Evolutionary conservation across 2,888 invertebrate genomes (phyloP).

Genomic region (Steinernema carpocapsae): DNA sequence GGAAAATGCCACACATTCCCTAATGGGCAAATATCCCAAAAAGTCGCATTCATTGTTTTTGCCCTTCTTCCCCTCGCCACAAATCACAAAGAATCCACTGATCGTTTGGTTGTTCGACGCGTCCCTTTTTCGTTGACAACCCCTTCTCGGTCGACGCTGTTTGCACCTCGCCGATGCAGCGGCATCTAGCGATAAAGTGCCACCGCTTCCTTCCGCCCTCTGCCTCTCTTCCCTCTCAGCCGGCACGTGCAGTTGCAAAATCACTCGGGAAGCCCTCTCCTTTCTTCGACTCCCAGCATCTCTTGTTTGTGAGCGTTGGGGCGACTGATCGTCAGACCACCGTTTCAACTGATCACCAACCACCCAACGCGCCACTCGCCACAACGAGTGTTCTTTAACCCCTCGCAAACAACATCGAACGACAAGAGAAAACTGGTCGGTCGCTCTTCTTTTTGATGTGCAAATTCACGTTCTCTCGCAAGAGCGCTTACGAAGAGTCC

Average conservation of each 20-base stretch:
- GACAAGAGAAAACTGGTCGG: slow-evolving; percentile 25
- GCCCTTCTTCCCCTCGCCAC: too few species aligned
- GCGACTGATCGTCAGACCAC: slow-evolving; percentile 26
- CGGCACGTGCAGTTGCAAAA: slow-evolving; percentile 29
- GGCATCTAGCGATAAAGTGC: slow-evolving; percentile 14
- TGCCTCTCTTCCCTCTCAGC: not conserved
- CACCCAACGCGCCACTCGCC: slow-evolving; percentile 18
- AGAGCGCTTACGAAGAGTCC: slow-evolving; percentile 7
- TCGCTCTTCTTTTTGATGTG: not conserved
- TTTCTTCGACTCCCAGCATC: not conserved
- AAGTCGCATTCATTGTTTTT: too few species aligned
- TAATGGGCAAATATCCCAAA: too few species aligned
- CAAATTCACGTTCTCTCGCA: not conserved
- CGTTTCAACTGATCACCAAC: slow-evolving; percentile 10
- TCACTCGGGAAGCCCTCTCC: not conserved
- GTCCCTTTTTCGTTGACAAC: slow-evolving; percentile 22
- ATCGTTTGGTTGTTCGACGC: too few species aligned
- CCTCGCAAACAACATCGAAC: slow-evolving; percentile 24
- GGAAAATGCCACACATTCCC: too few species aligned
- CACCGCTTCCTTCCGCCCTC: not conserved
- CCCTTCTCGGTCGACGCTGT: not conserved
- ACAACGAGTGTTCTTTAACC: slow-evolving; percentile 26
- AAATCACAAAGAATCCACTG: too few species aligned
- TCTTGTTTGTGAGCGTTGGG: slow-evolving; percentile 1
- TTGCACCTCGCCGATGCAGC: not conserved